Evolutionary conservation across 2,888 invertebrate genomes (phyloP).

Genomic region (Himalopsyche japonica): DNA sequence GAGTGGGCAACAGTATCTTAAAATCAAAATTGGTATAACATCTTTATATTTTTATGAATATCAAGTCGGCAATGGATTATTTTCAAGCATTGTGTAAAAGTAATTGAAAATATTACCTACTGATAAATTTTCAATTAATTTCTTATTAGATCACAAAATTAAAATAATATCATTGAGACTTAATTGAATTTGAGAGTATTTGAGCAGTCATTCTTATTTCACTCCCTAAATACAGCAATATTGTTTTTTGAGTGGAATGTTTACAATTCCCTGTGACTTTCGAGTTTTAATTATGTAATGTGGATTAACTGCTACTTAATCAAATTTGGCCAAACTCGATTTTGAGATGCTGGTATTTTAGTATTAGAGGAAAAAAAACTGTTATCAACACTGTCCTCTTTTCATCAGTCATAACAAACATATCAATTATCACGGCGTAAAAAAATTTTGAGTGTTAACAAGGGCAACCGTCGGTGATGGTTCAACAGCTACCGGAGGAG

Average conservation of each 20-base stretch:
- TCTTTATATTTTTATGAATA: no score
- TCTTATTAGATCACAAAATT: no score
- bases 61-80: no score
- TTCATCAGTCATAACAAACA: neutral
- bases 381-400: neutral
- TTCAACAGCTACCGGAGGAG: neutral
- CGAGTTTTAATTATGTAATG: no score
- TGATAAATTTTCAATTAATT: no score
- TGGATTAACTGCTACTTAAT: no score
- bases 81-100: no score
- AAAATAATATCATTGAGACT: no score
- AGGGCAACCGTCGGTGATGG: slow-evolving; percentile 32
- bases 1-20: neutral
- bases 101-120: no score
- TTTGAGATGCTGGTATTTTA: neutral
- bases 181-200: no score
- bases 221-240: neutral
- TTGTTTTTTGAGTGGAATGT: neutral
- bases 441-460: slow-evolving; percentile 41
- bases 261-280: neutral
- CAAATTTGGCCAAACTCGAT: neutral
- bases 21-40: neutral
- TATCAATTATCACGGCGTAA: slow-evolving; percentile 38
- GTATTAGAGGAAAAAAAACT: neutral
- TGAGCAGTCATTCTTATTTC: no score